phyloP scores from a whole-genome alignment of 1,140 invertebrate genomes.

The Notospermus geniculatus region DNA sequence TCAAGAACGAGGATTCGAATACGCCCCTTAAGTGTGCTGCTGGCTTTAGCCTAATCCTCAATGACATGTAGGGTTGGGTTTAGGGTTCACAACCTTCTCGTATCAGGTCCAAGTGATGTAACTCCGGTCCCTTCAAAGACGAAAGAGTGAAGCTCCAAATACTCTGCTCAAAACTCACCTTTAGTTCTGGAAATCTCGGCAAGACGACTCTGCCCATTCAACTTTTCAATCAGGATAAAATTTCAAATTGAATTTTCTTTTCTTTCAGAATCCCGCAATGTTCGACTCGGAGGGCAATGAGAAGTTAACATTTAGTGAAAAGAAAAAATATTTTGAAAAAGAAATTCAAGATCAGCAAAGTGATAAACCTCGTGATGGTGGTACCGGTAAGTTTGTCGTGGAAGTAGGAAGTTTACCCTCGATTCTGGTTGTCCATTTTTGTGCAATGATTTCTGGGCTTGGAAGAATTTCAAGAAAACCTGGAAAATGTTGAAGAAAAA shows the following conservation, averaged over 20 bases:
- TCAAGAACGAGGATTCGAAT: too few relatives aligned
- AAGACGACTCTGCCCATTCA: too few relatives aligned
- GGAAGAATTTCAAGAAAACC: conserved; percentile 9
- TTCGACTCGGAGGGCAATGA: conserved; percentile 41
- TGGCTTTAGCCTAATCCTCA: too few relatives aligned
- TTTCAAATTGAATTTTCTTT: not conserved
- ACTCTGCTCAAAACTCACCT: too few relatives aligned
- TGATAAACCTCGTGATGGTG: conserved; percentile 50
- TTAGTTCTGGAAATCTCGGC: too few relatives aligned
- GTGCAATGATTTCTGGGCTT: not conserved
- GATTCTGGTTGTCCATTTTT: conserved; percentile 24
- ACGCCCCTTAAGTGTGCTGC: too few relatives aligned
- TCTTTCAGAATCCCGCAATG: not conserved
- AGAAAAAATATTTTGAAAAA: conserved; percentile 88
- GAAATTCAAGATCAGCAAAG: conserved; percentile 89
- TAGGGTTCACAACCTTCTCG: too few relatives aligned
- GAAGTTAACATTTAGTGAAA: conserved; percentile 77
- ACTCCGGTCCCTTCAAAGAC: too few relatives aligned
- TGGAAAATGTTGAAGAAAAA: conserved; percentile 2
- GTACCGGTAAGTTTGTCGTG: conserved; percentile 18
- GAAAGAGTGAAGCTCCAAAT: too few relatives aligned
- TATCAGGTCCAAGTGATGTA: too few relatives aligned
- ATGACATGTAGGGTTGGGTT: too few relatives aligned
- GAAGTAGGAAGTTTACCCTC: conserved; percentile 62
- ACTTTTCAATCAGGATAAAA: not conserved